Percentiles rank a stretch among this genome's conserved stretches.
phyloP scores from a whole-genome alignment of 2,797 vertebrate genomes.

The Dallia pectoralis region DNA sequence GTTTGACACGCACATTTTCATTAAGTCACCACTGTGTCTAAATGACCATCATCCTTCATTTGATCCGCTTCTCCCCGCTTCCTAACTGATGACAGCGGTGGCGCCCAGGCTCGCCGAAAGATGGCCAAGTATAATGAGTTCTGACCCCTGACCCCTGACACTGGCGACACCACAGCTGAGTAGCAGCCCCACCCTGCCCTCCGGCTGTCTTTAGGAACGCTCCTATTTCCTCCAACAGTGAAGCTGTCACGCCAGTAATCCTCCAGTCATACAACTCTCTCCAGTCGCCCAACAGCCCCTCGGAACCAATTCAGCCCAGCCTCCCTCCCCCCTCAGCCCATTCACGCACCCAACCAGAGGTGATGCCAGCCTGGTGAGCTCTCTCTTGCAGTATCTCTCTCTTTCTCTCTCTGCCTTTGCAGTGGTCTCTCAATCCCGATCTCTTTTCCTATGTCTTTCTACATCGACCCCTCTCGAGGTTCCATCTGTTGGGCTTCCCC shows the following conservation, averaged over 20 bases:
- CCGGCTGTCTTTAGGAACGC: conserved; percentile 44
- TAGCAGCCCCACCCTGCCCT: conserved; percentile 26
- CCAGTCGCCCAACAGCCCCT: conserved; percentile 8
- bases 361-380: conserved; percentile 41
- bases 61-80: conserved; percentile 29
- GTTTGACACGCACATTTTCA: background rate
- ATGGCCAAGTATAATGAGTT: conserved; percentile 58
- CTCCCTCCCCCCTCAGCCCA: conserved; percentile 18
- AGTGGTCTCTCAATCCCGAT: background rate
- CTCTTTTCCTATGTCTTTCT: background rate
- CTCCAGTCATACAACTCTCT: conserved; percentile 1
- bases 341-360: conserved; percentile 38
- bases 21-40: conserved; percentile 22
- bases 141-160: conserved; percentile 31
- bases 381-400: background rate
- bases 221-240: conserved; percentile 8
- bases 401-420: background rate
- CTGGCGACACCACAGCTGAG: conserved; percentile 54
- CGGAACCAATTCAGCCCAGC: conserved; percentile 43
- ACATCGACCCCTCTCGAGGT: conserved; percentile 2
- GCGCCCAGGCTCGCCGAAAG: conserved; percentile 45
- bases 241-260: conserved; percentile 15
- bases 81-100: conserved; percentile 32
- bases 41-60: conserved; percentile 49
- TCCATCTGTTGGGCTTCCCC: conserved; percentile 26